These are phyloP conservation scores for Bruchidius siliquastri DNA, from an alignment of 2,888 invertebrate genomes.

Conservation along the genomic window DNA sequence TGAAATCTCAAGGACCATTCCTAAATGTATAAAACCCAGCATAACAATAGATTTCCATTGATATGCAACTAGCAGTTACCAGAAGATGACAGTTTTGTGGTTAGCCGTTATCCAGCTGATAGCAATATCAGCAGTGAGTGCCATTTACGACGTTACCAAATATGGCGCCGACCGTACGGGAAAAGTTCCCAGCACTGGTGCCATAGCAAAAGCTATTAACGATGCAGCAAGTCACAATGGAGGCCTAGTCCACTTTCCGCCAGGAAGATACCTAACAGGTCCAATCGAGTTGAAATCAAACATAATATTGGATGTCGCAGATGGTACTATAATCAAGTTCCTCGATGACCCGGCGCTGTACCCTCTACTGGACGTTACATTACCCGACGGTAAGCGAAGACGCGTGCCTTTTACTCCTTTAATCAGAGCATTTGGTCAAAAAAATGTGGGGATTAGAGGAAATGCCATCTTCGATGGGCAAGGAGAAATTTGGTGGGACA, in stretches of 20 bases:
- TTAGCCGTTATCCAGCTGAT: background rate
- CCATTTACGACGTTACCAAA: background rate
- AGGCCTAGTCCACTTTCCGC: background rate
- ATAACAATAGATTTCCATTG: background rate
- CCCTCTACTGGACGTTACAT: background rate
- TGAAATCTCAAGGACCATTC: background rate
- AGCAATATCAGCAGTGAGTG: background rate
- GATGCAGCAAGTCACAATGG: background rate
- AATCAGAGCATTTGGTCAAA: background rate
- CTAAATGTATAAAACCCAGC: background rate
- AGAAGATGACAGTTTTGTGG: background rate
- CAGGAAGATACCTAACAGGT: background rate
- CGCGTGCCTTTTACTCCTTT: background rate
- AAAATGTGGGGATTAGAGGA: background rate
- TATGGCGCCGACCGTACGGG: background rate
- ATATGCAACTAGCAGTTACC: background rate
- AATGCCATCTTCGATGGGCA: background rate
- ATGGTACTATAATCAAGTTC: background rate
- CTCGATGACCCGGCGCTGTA: background rate
- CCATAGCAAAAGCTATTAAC: background rate
- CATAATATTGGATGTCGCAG: background rate
- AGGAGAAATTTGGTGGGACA: background rate
- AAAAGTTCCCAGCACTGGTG: background rate
- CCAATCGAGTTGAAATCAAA: slow-evolving; percentile 1
- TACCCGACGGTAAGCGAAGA: background rate